Base-by-base conservation (phyloP, 2,113 vertebrate species). In the Anguilla rostrata region DNA sequence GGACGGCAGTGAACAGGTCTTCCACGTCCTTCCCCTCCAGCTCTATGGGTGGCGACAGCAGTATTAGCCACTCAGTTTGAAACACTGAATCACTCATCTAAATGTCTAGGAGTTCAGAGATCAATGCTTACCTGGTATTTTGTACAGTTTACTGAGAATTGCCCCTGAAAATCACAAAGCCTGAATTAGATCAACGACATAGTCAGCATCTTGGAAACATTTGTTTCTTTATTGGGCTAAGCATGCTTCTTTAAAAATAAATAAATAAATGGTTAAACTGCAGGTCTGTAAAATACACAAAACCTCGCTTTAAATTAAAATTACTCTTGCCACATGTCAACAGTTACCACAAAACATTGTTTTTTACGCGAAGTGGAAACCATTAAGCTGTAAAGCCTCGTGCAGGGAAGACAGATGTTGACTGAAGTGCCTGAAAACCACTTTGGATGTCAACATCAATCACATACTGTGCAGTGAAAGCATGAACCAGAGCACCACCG, bases 1-100 rank as follows among this genome's bases (percentile, higher is more conserved):
- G 93, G 4, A 99, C 98, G 7, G 98, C 98, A 9, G 98, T 98
- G 90, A 99, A 99, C 84, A 99, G 89, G 86, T 99, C 98, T 94
- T 99, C 98, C 34, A 99, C 98, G 46, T 99, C 98, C 90, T 99
- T 99, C 81, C 98, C 98, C 92, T 97, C 97, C 57, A 99, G 95
- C 88, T 99, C 98, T 99, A 87, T 3, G 2, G 84, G 78, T 34
- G n/a, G n/a, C 18, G 39, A 39, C 57, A 82, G 20, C n/a, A 71
- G 20, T 34, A 39, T 39, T 46, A 85, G 26, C 49, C 82, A 39
- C 46, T 5, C 15, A 3, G 12, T 29, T 2, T 29, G 14, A 83
- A 18, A 8, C 71, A 78, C 39, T 15, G 8, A 12, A n/a, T 26
- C 9, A 6, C 71, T 75, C 16, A 1, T 39, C 15, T 29, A 11